Percentiles rank a stretch among this genome's conserved stretches.
Conservation (phyloP, 2,888 invertebrate genomes). For the Anodontia alba region DNA sequence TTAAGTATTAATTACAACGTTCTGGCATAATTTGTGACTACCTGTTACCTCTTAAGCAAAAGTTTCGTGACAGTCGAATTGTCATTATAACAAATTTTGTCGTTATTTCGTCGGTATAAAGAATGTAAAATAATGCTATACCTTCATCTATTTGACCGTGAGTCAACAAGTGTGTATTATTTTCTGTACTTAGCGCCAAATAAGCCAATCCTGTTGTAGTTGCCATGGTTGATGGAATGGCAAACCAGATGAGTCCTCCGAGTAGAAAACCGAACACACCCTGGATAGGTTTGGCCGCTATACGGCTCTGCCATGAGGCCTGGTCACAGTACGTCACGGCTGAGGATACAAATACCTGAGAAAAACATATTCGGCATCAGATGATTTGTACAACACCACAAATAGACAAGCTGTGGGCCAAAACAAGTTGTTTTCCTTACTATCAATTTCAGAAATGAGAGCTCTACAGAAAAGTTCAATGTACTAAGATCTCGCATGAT, state of each 20-base stretch:
- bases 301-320: slow-evolving; percentile 84
- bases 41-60: too few species aligned
- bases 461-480: too few species aligned
- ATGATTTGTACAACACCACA: background rate
- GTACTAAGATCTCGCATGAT: too few species aligned
- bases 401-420: too few species aligned
- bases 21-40: too few species aligned
- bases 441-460: too few species aligned
- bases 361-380: background rate
- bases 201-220: slow-evolving; percentile 84
- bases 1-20: too few species aligned
- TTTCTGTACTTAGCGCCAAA: slow-evolving; percentile 79
- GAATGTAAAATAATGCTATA: too few species aligned
- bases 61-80: too few species aligned
- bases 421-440: too few species aligned
- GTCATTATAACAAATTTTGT: too few species aligned
- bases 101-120: too few species aligned
- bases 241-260: slow-evolving; percentile 84
- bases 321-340: slow-evolving; percentile 83
- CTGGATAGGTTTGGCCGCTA: slow-evolving; percentile 83
- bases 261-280: slow-evolving; percentile 84
- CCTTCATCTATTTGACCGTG: slow-evolving; percentile 79
- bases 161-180: slow-evolving; percentile 75
- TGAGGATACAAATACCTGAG: slow-evolving; percentile 81
- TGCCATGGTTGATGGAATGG: slow-evolving; percentile 84